Conservation (phyloP, 2,888 invertebrate genomes). For the Lepidocyrtinus sp. region DNA sequence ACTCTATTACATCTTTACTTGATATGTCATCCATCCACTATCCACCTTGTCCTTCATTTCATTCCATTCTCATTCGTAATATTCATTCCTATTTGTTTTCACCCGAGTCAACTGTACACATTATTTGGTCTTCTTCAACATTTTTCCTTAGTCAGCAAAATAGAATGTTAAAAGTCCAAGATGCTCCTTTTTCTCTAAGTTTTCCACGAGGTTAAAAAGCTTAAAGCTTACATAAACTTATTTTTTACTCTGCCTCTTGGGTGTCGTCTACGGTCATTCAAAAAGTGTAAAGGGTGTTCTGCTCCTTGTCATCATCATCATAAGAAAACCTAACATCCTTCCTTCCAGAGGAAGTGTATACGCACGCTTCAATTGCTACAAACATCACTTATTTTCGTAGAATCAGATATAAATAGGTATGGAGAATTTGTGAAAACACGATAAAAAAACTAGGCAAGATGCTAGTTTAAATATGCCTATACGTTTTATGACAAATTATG, state of each 20-base stretch:
- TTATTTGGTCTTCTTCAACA: slow-evolving; percentile 19
- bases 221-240: background rate
- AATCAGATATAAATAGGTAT: background rate
- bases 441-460: background rate
- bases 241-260: background rate
- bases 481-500: no score
- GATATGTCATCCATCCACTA: slow-evolving; percentile 35
- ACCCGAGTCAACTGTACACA: background rate
- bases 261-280: background rate
- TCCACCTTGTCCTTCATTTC: slow-evolving; percentile 37
- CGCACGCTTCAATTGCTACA: background rate
- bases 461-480: no score
- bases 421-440: background rate
- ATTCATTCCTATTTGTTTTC: background rate
- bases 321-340: slow-evolving; percentile 5
- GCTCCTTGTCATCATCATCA: background rate
- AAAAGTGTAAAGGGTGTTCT: background rate
- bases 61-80: slow-evolving; percentile 33
- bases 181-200: slow-evolving; percentile 1
- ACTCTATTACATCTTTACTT: slow-evolving; percentile 9
- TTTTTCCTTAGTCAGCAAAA: slow-evolving; percentile 22
- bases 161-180: background rate
- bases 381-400: background rate
- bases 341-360: slow-evolving; percentile 3
- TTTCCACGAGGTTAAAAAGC: background rate